phyloP scores from a whole-genome alignment of 1,140 invertebrate genomes.

The Drosophila hydei region DNA sequence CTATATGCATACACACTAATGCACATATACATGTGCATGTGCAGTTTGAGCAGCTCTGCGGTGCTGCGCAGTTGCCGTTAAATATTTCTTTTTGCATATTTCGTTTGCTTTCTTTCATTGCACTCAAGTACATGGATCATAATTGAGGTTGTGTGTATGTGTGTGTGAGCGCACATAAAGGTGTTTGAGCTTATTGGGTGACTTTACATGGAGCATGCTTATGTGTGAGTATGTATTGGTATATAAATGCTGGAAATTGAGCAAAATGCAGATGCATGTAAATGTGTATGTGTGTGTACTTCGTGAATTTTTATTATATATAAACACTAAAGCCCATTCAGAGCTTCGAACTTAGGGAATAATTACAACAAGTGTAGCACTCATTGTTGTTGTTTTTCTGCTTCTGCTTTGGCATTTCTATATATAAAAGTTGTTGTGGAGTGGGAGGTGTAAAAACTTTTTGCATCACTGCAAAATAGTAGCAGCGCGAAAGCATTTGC shows the following conservation, averaged over 20 bases:
- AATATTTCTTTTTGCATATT: slow-evolving; percentile 43
- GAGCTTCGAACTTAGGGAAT: slow-evolving; percentile 53
- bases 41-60: not conserved
- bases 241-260: not conserved
- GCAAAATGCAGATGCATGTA: slow-evolving; percentile 23
- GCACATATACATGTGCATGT: slow-evolving; percentile 10
- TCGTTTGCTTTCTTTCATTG: too few species aligned
- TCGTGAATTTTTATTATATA: slow-evolving; percentile 58
- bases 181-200: slow-evolving; percentile 31
- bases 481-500: slow-evolving; percentile 19
- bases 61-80: slow-evolving; percentile 41
- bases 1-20: slow-evolving; percentile 7
- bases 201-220: not conserved
- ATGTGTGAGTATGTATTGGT: not conserved
- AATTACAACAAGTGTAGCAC: slow-evolving; percentile 75
- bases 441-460: slow-evolving; percentile 24
- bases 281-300: not conserved
- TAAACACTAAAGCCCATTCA: slow-evolving; percentile 69
- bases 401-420: not conserved
- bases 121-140: slow-evolving; percentile 47
- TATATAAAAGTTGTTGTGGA: not conserved
- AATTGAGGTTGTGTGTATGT: slow-evolving; percentile 27
- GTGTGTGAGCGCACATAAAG: slow-evolving; percentile 27
- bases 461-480: slow-evolving; percentile 24
- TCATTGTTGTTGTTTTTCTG: slow-evolving; percentile 35